phyloP scores from a whole-genome alignment of 2,888 invertebrate genomes.

The Phymatocera aterrima region DNA sequence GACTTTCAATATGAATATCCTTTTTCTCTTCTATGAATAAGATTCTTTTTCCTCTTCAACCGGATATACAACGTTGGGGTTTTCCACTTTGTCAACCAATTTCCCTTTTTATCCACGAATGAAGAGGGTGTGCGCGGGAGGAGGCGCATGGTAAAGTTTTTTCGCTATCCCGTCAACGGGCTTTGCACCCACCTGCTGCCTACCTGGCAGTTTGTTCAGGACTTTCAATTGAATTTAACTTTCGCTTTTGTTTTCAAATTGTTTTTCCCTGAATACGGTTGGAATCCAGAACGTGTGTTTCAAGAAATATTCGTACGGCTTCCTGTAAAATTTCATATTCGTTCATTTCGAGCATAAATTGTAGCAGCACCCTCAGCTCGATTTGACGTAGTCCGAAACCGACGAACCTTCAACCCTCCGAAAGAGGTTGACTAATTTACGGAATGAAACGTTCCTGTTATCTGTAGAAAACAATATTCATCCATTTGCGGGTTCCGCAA shows the following conservation, averaged over 20 bases:
- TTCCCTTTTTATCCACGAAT: background rate
- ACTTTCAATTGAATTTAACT: constrained; percentile 54
- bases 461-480: background rate
- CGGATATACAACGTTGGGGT: background rate
- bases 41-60: background rate
- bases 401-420: background rate
- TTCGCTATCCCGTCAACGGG: background rate
- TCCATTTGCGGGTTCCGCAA: no score
- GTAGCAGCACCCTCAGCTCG: background rate
- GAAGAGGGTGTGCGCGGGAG: background rate
- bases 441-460: background rate
- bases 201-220: constrained; percentile 50
- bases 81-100: background rate
- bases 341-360: constrained; percentile 23
- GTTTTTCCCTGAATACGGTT: constrained; percentile 28
- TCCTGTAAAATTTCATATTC: constrained; percentile 47
- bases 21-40: background rate
- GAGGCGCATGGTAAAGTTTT: background rate
- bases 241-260: constrained; percentile 46
- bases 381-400: constrained; percentile 1
- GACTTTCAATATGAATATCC: constrained; percentile 16
- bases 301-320: constrained; percentile 14
- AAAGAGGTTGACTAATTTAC: background rate
- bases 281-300: constrained; percentile 23
- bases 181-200: constrained; percentile 41